Percentiles rank a stretch among this genome's conserved stretches.
phyloP scores from a whole-genome alignment of 2,113 vertebrate species.

The Thymallus thymallus region DNA sequence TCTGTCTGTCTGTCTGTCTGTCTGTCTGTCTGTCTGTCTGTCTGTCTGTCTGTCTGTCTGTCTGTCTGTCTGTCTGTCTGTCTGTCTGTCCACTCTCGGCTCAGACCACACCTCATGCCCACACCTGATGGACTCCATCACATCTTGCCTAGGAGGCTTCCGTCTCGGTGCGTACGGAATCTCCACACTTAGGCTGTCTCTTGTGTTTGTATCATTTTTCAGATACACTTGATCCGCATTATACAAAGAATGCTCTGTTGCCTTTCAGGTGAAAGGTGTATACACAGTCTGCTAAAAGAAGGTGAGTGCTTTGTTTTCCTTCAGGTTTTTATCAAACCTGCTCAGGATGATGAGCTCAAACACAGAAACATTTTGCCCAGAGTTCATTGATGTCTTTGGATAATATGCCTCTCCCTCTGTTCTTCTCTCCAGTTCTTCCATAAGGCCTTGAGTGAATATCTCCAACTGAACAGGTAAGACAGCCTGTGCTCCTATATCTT shows the following conservation, averaged over 20 bases:
- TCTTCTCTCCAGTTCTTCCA: conserved; percentile 80
- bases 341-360: background rate
- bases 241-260: conserved; percentile 13
- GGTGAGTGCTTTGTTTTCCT: conserved; percentile 68
- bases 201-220: background rate
- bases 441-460: conserved; percentile 75
- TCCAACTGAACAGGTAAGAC: conserved; percentile 83
- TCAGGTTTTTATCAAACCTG: background rate
- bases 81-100: conserved; percentile 62
- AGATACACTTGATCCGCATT: no score
- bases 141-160: conserved; percentile 84
- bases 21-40: conserved; percentile 75
- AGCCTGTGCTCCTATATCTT: no score
- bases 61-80: conserved; percentile 74
- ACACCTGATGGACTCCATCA: conserved; percentile 79
- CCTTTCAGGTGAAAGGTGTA: conserved; percentile 78
- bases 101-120: conserved; percentile 62
- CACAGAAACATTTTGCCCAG: background rate
- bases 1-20: conserved; percentile 72
- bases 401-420: background rate
- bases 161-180: conserved; percentile 75
- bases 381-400: background rate
- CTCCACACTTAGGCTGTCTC: background rate
- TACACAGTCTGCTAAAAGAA: conserved; percentile 79
- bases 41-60: conserved; percentile 76